phyloP scores from a whole-genome alignment of 2,888 invertebrate species.

The Pristionchus fissidentatus region DNA sequence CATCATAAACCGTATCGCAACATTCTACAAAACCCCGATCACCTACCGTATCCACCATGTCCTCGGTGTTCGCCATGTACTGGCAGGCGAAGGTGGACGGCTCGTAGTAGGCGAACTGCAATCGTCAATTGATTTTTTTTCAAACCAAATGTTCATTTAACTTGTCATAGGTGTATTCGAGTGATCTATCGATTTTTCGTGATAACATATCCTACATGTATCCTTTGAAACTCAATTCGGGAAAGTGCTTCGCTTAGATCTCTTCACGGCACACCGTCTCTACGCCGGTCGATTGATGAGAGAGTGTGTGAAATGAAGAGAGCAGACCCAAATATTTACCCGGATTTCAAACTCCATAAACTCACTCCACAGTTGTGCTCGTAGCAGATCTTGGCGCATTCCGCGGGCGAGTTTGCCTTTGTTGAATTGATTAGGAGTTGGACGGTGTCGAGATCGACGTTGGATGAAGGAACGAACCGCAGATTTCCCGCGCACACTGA shows the following conservation, averaged over 20 bases:
- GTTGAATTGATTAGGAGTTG: constrained; percentile 64
- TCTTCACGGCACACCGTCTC: background rate
- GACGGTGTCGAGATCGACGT: constrained; percentile 64
- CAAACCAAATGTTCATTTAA: no score
- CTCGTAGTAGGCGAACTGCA: constrained; percentile 65
- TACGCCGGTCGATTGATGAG: no score
- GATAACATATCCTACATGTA: no score
- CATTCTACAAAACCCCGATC: background rate
- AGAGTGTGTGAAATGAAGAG: no score
- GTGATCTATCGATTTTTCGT: background rate
- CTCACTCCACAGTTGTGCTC: constrained; percentile 62
- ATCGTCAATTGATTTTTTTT: background rate
- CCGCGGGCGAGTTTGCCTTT: constrained; percentile 54
- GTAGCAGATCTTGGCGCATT: constrained; percentile 64
- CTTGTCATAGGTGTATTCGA: background rate
- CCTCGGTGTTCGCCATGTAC: constrained; percentile 65
- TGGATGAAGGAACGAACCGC: constrained; percentile 54
- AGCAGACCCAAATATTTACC: no score
- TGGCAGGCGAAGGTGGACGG: constrained; percentile 57
- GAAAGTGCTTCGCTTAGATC: no score
- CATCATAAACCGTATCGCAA: no score
- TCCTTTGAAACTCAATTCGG: no score
- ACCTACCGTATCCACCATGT: constrained; percentile 56
- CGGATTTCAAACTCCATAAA: background rate
- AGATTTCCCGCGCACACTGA: constrained; percentile 54